Base-by-base conservation (phyloP, 2,888 invertebrate species). In the Deilephila elpenor region DNA sequence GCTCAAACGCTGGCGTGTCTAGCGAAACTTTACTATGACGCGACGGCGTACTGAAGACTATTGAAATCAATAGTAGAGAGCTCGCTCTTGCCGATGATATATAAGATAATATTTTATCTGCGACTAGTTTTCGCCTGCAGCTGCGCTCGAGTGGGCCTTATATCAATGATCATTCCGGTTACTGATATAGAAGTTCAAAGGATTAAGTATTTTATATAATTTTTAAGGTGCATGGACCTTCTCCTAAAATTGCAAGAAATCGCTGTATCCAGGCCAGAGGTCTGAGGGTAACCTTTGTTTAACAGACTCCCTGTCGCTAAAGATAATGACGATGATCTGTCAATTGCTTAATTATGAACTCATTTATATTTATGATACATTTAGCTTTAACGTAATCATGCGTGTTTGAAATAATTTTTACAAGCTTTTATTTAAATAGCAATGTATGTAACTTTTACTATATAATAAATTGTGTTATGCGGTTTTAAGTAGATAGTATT, bases 1-100 rank as follows among this genome's bases (percentile, higher is more conserved):
- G 84, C 78, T 75, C 74, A 73, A 75, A 78, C 77, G 75, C 78
- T 78, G 79, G 79, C 77, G 78, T 77, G 72, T 67, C 73, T 75
- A 75, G 72, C 76, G 76, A 71, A 74, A 71, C 19, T 71, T 51
- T 29, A 56, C 56, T 56, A 71, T 37, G 19, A 60, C 37, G n/a
- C 44, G 19, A 60, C 37, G n/a, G 29, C 2, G 67, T 59, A 77
- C 61, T 64, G 75, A 75, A 61, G 62, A 72, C 72, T 72, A 53
- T 62, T 34, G 72, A 72, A 72, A 53, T 72, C 72, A 67, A 67
- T 67, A 67, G 44, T 25, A 51, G 25, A 51, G 17, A 14, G 17
- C 25, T 44, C 44, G 56, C 64, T 67, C 67, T 19, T 29, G 25
- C 20, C 51, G 67, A 67, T 67, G 51, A 67, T n/a, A 67, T 67